A percentile compares a stretch with the other conserved stretches of the same genome.
Conservation (phyloP, 2,888 invertebrate genomes). For the Ecliptopera silaceata region DNA sequence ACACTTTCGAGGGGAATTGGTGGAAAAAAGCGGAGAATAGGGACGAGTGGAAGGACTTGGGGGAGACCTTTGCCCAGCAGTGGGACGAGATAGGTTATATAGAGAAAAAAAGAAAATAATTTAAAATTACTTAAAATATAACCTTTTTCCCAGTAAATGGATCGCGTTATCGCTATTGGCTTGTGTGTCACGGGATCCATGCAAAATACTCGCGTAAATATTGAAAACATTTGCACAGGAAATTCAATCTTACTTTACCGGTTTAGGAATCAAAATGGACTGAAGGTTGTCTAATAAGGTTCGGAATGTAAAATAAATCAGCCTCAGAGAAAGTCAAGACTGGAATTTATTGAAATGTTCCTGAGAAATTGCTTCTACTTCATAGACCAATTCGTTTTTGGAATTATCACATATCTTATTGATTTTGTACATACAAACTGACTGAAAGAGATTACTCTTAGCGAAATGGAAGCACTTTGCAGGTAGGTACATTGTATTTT, state of each 20-base stretch:
- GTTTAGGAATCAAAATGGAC: conserved; percentile 9
- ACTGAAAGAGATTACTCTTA: too few relatives aligned
- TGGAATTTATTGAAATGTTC: conserved; percentile 12
- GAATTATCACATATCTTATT: neutral
- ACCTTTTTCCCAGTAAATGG: neutral
- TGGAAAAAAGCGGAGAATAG: too few relatives aligned
- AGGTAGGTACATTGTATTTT: too few relatives aligned
- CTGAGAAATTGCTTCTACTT: conserved; percentile 9
- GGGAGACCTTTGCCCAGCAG: too few relatives aligned
- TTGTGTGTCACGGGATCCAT: conserved; percentile 12
- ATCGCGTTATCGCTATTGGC: neutral
- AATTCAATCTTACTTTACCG: conserved; percentile 5
- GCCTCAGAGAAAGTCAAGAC: conserved; percentile 12
- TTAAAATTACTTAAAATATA: neutral
- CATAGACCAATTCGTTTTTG: conserved; percentile 5
- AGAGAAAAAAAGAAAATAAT: too few relatives aligned
- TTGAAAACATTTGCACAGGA: conserved; percentile 9
- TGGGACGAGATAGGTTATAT: too few relatives aligned
- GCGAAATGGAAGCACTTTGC: neutral
- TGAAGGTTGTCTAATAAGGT: conserved; percentile 10
- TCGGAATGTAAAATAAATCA: conserved; percentile 23
- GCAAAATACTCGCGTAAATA: conserved; percentile 4
- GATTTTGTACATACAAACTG: too few relatives aligned
- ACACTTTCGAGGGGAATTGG: too few relatives aligned
- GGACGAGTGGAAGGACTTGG: too few relatives aligned